Evolutionary conservation across 35 echinoderm and acorn worm species (phyloP), one percentile per base, ranked within the genome.

Genomic region (Strongylocentrotus purpuratus): DNA sequence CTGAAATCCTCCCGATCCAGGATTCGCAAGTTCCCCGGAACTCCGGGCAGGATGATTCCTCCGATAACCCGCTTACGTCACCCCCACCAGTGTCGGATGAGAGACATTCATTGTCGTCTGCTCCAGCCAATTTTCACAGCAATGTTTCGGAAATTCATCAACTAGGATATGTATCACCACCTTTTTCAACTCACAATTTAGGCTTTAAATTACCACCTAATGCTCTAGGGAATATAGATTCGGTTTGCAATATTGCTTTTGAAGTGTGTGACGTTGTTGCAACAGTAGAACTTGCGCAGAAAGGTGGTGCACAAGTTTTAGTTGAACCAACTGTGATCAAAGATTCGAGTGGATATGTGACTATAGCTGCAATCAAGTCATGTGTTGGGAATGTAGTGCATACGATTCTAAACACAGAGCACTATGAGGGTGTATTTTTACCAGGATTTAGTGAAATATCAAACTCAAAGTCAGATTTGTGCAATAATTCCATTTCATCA

Each of bases 301-400:
- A 95, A 45, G 94, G 88, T 59, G 97, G 98, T 31, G 96, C 98
- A 31, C 33, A 96, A 46, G 78, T 98, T 15, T 65, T 99, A 46
- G 70, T 95, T 71, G 90, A 96, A 92, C 94, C 97, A 15, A 94
- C 45, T 2, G 86, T 92, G 33, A 88, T 97, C 0, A 85, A 94
- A 28, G 96, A 97, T 47, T 87, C 33, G 0, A 33, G 88, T 45
- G 98, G 98, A 45, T 35, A 86, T 45, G 95, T 98, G 12, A 89
- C 50, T 48, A 86, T 97, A 31, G 98, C 96, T 4, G 94, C 95
- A 13, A 91, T 99, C 31, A 95, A 97, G 86, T 99, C 98, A 31
- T 97, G 97, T 50, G 94, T 99, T 41, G 98, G 98, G 31, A 97
- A 99, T 94, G 95, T 99, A 78, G 94, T 97, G 32, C 98, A 99